Evolutionary conservation across 2,888 invertebrate genomes (phyloP).

Genomic region (Eubasilissa splendida): DNA sequence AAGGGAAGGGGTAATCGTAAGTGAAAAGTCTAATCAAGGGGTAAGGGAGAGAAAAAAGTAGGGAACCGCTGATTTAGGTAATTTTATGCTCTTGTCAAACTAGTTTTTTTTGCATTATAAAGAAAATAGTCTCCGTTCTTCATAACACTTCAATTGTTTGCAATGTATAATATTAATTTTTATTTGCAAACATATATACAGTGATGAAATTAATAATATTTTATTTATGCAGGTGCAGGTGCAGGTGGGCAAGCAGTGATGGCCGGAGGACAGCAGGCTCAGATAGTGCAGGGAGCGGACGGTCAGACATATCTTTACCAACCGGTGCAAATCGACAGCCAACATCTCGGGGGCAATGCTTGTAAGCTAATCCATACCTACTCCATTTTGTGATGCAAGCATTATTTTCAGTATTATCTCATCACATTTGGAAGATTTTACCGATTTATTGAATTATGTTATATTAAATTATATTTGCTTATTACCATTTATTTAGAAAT

Average conservation of each 20-base stretch:
- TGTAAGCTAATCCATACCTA: slow-evolving; percentile 19
- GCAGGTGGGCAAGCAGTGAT: slow-evolving; percentile 26
- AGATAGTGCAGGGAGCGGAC: slow-evolving; percentile 91
- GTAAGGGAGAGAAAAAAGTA: no score
- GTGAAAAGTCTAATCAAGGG: no score
- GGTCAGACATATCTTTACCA: slow-evolving; percentile 95
- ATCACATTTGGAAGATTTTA: no score
- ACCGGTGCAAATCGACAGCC: slow-evolving; percentile 70
- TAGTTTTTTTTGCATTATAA: no score
- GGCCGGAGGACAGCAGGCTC: slow-evolving; percentile 76
- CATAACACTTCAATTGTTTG: background rate
- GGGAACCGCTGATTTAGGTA: no score
- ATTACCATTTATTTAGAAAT: no score
- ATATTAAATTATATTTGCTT: no score
- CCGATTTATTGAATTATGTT: no score
- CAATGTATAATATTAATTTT: background rate
- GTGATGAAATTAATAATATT: background rate
- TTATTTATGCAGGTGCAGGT: slow-evolving; percentile 19
- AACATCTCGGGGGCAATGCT: slow-evolving; percentile 63
- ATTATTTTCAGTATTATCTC: background rate
- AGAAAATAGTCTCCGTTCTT: no score
- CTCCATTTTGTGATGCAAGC: background rate
- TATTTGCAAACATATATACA: background rate
- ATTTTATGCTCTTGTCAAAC: no score
- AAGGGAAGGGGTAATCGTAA: no score